A percentile compares a stretch with the other conserved stretches of the same genome.
Evolutionary conservation across 2,888 invertebrate genomes (phyloP).

Genomic region (Papilio elwesi): DNA sequence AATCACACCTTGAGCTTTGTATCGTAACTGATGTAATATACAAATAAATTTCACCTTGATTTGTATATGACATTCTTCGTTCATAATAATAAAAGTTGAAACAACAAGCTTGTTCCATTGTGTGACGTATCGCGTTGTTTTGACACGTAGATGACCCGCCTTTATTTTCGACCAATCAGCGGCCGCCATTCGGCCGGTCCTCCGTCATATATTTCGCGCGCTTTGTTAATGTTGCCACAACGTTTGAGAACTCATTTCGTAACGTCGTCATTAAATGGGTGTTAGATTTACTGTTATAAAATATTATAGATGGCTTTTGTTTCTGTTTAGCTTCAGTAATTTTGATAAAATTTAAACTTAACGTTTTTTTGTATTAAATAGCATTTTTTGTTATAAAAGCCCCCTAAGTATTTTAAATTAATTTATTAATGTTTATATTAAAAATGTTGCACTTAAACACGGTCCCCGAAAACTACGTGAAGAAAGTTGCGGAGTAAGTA

Average conservation of each 20-base stretch:
- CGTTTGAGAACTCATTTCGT: constrained; percentile 53
- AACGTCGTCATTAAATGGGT: constrained; percentile 75
- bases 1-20: constrained; percentile 63
- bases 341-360: constrained; percentile 61
- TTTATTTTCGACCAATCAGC: constrained; percentile 73
- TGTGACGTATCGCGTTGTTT: constrained; percentile 39
- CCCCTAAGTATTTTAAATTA: constrained; percentile 41
- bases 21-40: constrained; percentile 56
- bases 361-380: constrained; percentile 27
- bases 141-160: constrained; percentile 68
- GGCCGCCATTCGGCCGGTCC: constrained; percentile 63
- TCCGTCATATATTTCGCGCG: constrained; percentile 67
- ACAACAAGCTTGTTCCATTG: constrained; percentile 52
- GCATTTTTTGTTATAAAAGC: constrained; percentile 27
- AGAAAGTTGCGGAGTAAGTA: constrained; percentile 74
- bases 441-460: constrained; percentile 76
- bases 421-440: constrained; percentile 44
- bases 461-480: constrained; percentile 73
- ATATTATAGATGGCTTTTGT: constrained; percentile 82
- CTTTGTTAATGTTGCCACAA: constrained; percentile 58
- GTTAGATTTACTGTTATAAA: constrained; percentile 73
- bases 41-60: constrained; percentile 43
- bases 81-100: constrained; percentile 42
- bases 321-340: constrained; percentile 83
- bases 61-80: constrained; percentile 28